A percentile compares a stretch with the other conserved stretches of the same genome.
Conservation (phyloP, 2,113 vertebrate species). For the Stegastes partitus region DNA sequence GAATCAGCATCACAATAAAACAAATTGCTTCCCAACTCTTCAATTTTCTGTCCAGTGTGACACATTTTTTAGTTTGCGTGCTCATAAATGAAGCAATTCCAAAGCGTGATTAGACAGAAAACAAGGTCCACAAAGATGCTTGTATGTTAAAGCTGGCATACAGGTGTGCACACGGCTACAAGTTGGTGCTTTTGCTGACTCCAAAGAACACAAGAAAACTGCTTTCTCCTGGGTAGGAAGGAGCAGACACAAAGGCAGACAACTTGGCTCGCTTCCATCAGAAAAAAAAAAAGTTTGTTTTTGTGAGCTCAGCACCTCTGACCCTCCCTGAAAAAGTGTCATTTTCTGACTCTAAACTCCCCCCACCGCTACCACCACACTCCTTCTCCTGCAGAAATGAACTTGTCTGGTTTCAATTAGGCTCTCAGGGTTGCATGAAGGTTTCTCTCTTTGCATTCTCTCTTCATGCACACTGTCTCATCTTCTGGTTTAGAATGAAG, state of each 20-base stretch:
- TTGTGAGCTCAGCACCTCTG: constrained; percentile 15
- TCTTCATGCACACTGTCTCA: constrained; percentile 16
- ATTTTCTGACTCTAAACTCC: constrained; percentile 23
- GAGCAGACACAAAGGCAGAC: constrained; percentile 4
- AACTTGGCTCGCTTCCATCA: constrained; percentile 1
- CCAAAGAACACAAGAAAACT: not conserved
- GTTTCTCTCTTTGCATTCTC: constrained; percentile 11
- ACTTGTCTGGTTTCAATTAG: constrained; percentile 75
- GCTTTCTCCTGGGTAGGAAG: not conserved
- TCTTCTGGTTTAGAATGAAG: constrained; percentile 7
- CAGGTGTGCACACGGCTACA: not conserved
- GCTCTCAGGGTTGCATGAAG: constrained; percentile 55
- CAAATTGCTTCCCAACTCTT: no score
- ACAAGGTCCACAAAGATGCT: constrained; percentile 3
- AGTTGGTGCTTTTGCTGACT: no score
- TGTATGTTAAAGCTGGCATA: not conserved
- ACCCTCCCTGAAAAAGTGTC: constrained; percentile 23
- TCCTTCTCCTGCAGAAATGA: constrained; percentile 32
- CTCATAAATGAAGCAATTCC: not conserved
- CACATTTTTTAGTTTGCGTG: no score
- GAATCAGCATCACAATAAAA: no score
- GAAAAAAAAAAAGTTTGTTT: constrained; percentile 13
- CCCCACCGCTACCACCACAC: no score
- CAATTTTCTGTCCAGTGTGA: no score
- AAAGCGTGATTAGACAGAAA: constrained; percentile 9